Conservation (phyloP, 2,888 invertebrate species). For the Pomacea canaliculata region DNA sequence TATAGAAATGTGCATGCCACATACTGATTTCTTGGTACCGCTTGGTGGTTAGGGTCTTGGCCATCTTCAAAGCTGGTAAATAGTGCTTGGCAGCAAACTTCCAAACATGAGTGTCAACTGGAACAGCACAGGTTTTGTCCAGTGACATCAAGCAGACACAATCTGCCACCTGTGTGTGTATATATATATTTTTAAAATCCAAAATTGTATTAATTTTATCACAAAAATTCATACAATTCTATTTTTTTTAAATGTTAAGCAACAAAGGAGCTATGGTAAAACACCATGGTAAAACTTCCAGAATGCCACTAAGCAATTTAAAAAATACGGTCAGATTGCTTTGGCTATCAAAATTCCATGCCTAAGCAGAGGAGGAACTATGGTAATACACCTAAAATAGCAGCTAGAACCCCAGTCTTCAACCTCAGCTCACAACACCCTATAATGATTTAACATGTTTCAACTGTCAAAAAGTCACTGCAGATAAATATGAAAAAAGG, state of each 20-base stretch:
- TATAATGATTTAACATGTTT: too few species aligned
- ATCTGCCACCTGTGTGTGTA: constrained; percentile 84
- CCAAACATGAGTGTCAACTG: constrained; percentile 96
- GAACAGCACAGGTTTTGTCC: constrained; percentile 87
- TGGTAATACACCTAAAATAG: too few species aligned
- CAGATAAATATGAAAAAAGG: too few species aligned
- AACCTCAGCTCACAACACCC: too few species aligned
- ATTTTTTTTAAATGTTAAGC: too few species aligned
- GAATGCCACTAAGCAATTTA: too few species aligned
- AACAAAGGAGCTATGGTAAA: background rate
- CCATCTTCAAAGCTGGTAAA: constrained; percentile 80
- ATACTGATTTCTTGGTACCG: constrained; percentile 87
- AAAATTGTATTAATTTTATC: background rate
- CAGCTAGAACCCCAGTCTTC: too few species aligned
- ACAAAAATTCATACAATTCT: too few species aligned
- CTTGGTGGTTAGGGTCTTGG: constrained; percentile 84
- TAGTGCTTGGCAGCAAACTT: constrained; percentile 88
- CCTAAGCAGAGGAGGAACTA: too few species aligned
- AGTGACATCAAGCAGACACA: constrained; percentile 98
- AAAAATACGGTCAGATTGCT: too few species aligned
- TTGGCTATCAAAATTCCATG: background rate
- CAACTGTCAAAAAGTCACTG: too few species aligned
- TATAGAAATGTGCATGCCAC: constrained; percentile 1
- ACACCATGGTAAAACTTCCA: too few species aligned
- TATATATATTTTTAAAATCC: constrained; percentile 24